Evolutionary conservation across 2,888 invertebrate species (phyloP).

Genomic region (Macrostomum cliftonense): DNA sequence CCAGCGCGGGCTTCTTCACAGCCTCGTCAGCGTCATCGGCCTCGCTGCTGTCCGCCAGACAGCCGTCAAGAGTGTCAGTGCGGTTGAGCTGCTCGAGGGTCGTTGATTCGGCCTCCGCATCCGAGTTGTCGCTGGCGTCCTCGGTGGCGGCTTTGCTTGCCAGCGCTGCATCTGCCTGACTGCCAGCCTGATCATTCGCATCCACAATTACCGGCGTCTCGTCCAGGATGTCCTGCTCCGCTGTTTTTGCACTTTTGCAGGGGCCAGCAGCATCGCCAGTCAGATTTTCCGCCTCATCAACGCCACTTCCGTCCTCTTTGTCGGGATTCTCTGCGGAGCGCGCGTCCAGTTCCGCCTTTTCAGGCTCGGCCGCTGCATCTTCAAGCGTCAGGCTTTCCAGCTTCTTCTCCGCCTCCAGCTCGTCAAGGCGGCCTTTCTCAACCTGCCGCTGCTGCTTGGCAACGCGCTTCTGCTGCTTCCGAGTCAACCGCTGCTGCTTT

Average conservation of each 20-base stretch:
- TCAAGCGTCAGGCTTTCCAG: not conserved
- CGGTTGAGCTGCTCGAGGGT: not conserved
- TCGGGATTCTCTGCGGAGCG: slow-evolving; percentile 2
- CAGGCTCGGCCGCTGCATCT: not conserved
- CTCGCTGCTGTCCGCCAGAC: slow-evolving; percentile 15
- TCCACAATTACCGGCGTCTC: too few species aligned
- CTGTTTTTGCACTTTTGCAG: slow-evolving; percentile 14
- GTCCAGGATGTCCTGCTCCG: slow-evolving; percentile 16
- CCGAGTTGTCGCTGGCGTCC: not conserved
- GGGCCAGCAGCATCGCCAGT: slow-evolving; percentile 14
- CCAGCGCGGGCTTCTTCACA: slow-evolving; percentile 12
- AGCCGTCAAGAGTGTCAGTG: slow-evolving; percentile 3
- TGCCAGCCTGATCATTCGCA: too few species aligned
- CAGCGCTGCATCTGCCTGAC: too few species aligned
- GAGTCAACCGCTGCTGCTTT: not conserved
- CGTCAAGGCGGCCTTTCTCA: not conserved
- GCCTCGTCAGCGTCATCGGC: slow-evolving; percentile 7
- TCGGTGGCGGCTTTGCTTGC: not conserved
- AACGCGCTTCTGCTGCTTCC: slow-evolving; percentile 1
- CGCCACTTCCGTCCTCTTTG: slow-evolving; percentile 12
- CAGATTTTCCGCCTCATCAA: slow-evolving; percentile 12
- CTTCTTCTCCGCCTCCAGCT: not conserved
- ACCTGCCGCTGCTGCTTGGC: not conserved
- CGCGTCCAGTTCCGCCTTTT: not conserved
- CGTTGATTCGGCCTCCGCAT: not conserved